A percentile compares a stretch with the other conserved stretches of the same genome.
These are phyloP conservation scores for Macrophya annulata DNA, from an alignment of 2,888 invertebrate species.

Conservation along the genomic window DNA sequence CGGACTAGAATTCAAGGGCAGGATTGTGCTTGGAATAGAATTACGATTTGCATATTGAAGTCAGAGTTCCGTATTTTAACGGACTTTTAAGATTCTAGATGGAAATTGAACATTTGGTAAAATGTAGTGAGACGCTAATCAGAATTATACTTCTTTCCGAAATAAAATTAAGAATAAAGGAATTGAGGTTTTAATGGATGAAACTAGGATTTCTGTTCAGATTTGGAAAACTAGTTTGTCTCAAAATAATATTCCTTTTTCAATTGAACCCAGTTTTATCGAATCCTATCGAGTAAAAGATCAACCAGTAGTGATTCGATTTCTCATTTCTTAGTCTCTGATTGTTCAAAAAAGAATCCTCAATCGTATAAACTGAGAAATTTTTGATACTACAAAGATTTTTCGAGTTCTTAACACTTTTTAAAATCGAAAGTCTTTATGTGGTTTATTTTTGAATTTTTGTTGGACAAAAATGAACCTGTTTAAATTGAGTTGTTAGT, in stretches of 20 bases:
- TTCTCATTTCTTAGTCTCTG: background rate
- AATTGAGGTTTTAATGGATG: too few species aligned
- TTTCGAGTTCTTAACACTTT: background rate
- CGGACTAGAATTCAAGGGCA: too few species aligned
- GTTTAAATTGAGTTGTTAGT: too few species aligned
- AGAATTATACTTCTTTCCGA: too few species aligned
- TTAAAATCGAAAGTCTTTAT: background rate
- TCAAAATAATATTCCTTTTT: too few species aligned
- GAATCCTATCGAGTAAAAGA: background rate
- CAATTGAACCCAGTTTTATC: background rate
- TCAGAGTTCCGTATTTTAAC: background rate
- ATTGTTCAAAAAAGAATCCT: background rate
- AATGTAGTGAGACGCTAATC: background rate
- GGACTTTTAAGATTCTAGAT: background rate
- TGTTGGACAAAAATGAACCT: too few species aligned
- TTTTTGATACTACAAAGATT: background rate
- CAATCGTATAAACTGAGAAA: background rate
- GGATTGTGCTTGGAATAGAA: background rate
- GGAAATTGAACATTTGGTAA: background rate
- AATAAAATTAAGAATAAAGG: too few species aligned
- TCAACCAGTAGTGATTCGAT: background rate
- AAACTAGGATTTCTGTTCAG: too few species aligned
- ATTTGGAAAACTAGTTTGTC: too few species aligned
- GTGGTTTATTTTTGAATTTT: background rate
- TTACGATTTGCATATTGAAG: background rate